These are phyloP conservation scores for Iselma pallidipennis DNA, from an alignment of 2,888 invertebrate species.

Conservation along the genomic window DNA sequence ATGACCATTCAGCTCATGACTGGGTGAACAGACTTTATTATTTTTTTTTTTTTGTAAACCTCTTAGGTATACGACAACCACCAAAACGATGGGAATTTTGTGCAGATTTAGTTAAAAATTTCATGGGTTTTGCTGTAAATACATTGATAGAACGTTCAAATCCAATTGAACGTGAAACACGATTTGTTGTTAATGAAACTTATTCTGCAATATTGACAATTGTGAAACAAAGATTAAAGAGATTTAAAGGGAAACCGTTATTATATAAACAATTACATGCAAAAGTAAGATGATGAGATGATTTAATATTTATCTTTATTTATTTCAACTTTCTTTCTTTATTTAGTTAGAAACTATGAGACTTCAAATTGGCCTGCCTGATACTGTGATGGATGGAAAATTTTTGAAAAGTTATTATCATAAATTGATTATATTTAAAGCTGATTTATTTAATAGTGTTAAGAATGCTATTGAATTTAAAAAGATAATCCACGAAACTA, in stretches of 20 bases:
- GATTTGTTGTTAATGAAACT: slow-evolving; percentile 35
- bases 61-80: slow-evolving; percentile 42
- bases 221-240: slow-evolving; percentile 35
- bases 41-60: background rate
- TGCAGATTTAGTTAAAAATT: slow-evolving; percentile 54
- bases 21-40: too few relatives aligned
- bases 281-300: slow-evolving; percentile 47
- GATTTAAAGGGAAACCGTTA: slow-evolving; percentile 34
- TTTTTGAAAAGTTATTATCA: slow-evolving; percentile 55
- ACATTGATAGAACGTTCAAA: slow-evolving; percentile 51
- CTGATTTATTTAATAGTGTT: slow-evolving; percentile 60
- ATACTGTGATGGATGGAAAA: slow-evolving; percentile 43
- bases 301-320: background rate
- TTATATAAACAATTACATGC: slow-evolving; percentile 46
- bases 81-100: slow-evolving; percentile 60
- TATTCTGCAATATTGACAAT: slow-evolving; percentile 40
- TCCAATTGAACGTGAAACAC: slow-evolving; percentile 40
- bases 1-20: too few relatives aligned
- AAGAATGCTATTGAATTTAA: slow-evolving; percentile 56
- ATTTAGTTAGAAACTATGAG: slow-evolving; percentile 56
- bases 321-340: slow-evolving; percentile 19
- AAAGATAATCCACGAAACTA: slow-evolving; percentile 51
- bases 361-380: slow-evolving; percentile 57
- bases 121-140: slow-evolving; percentile 58
- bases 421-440: slow-evolving; percentile 55